These are phyloP conservation scores for Proales similis DNA, from an alignment of 1,140 invertebrate species.

Conservation along the genomic window DNA sequence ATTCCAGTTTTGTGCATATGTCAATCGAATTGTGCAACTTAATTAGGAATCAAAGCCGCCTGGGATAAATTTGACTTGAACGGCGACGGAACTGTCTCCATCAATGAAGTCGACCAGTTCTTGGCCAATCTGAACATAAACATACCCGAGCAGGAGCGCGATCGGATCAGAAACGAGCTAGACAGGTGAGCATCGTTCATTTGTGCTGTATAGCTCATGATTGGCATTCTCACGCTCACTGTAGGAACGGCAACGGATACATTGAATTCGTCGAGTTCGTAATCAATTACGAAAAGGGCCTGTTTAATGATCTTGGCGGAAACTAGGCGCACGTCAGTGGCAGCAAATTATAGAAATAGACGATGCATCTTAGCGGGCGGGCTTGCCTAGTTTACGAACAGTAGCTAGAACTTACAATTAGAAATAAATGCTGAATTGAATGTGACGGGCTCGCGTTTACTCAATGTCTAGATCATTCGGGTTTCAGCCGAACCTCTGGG, in stretches of 20 bases:
- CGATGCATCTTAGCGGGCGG: no score
- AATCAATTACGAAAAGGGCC: slow-evolving; percentile 30
- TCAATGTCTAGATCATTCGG: no score
- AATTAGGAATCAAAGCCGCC: slow-evolving; percentile 18
- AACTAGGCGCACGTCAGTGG: no score
- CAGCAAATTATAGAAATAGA: no score
- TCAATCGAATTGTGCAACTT: background rate
- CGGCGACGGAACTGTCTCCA: slow-evolving; percentile 29
- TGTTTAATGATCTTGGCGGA: slow-evolving; percentile 14
- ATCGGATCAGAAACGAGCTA: slow-evolving; percentile 5
- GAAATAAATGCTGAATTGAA: no score
- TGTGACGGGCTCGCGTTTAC: no score
- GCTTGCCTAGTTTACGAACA: no score
- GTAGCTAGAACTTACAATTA: no score
- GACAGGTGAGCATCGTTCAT: slow-evolving; percentile 8
- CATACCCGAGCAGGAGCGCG: slow-evolving; percentile 18
- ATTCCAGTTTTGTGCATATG: background rate
- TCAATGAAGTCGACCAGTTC: slow-evolving; percentile 15
- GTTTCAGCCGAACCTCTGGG: no score
- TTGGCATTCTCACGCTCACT: background rate
- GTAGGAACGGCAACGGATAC: slow-evolving; percentile 28
- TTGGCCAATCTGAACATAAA: slow-evolving; percentile 8
- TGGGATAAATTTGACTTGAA: slow-evolving; percentile 35
- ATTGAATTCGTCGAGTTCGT: slow-evolving; percentile 37
- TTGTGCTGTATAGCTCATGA: background rate